phyloP scores from a whole-genome alignment of 2,113 vertebrate species.

The Paramisgurnus dabryanus region DNA sequence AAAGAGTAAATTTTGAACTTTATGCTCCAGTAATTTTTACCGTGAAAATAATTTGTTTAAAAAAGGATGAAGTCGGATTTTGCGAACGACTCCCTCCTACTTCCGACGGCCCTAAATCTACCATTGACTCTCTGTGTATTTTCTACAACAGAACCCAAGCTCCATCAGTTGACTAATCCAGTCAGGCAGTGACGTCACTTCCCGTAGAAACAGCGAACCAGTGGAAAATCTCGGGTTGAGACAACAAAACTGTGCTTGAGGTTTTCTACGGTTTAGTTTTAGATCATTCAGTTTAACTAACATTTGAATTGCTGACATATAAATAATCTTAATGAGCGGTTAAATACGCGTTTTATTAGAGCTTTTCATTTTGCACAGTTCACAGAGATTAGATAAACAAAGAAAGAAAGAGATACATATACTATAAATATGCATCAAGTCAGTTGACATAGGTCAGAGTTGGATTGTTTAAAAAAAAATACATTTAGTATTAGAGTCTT shows the following conservation, averaged over 20 bases:
- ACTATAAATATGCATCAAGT: not conserved
- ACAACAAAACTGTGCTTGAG: constrained; percentile 38
- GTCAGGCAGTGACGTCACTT: constrained; percentile 78
- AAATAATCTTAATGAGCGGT: not conserved
- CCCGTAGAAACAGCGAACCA: constrained; percentile 68
- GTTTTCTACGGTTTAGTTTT: constrained; percentile 36
- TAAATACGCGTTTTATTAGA: not conserved
- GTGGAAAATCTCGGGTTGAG: not conserved
- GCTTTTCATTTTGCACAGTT: not conserved
- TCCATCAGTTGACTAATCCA: constrained; percentile 52
- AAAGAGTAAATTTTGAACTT: constrained; percentile 63
- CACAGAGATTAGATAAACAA: not conserved
- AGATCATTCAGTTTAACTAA: not conserved
- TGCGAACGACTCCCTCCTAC: not conserved
- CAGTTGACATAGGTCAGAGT: not conserved
- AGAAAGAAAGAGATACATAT: not conserved
- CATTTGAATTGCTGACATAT: no score
- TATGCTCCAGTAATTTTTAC: constrained; percentile 62
- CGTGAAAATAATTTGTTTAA: not conserved
- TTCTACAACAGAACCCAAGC: not conserved
- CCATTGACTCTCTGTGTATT: constrained; percentile 26
- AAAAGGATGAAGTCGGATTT: constrained; percentile 88
- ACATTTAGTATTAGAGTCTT: not conserved
- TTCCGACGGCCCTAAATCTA: constrained; percentile 27
- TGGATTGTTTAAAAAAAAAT: not conserved